Conservation (phyloP, 1,140 invertebrate species). For the Gyrodactylus bullatarudis region DNA sequence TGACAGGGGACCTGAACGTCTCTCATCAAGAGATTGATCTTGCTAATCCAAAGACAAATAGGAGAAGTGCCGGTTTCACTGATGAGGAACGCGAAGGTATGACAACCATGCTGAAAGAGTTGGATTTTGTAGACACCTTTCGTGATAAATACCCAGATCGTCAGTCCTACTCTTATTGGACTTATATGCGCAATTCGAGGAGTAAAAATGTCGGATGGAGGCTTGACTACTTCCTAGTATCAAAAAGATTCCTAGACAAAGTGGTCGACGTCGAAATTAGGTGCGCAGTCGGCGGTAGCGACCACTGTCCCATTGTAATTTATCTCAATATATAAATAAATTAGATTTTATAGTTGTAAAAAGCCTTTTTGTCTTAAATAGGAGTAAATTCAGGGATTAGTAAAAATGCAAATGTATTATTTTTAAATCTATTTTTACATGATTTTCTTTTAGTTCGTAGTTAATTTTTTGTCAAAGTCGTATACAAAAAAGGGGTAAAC, state of each 20-base stretch:
- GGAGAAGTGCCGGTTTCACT: conserved; percentile 62
- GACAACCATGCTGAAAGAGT: conserved; percentile 35
- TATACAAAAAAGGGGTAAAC: too few relatives aligned
- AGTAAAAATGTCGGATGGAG: conserved; percentile 73
- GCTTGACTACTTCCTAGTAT: conserved; percentile 67
- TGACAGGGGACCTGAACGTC: conserved; percentile 86
- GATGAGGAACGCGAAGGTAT: conserved; percentile 59
- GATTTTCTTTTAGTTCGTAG: too few relatives aligned
- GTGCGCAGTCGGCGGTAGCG: conserved; percentile 17
- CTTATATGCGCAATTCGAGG: conserved; percentile 46
- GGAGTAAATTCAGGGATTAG: too few relatives aligned
- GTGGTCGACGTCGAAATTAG: conserved; percentile 35
- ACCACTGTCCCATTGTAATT: conserved; percentile 19
- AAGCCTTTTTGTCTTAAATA: too few relatives aligned
- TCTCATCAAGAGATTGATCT: conserved; percentile 76
- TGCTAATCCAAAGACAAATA: conserved; percentile 61
- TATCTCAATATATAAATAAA: conserved; percentile 11
- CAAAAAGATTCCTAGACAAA: conserved; percentile 34
- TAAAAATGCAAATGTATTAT: too few relatives aligned
- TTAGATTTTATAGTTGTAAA: too few relatives aligned
- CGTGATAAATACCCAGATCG: conserved; percentile 50
- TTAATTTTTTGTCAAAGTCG: too few relatives aligned
- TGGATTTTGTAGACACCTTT: conserved; percentile 50
- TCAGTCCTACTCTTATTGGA: conserved; percentile 68
- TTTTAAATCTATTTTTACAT: too few relatives aligned